Percentiles rank a stretch among this genome's conserved stretches.
These are phyloP conservation scores for Alexandromys fortis DNA, from an alignment of 2,113 vertebrate species.

Conservation along the genomic window DNA sequence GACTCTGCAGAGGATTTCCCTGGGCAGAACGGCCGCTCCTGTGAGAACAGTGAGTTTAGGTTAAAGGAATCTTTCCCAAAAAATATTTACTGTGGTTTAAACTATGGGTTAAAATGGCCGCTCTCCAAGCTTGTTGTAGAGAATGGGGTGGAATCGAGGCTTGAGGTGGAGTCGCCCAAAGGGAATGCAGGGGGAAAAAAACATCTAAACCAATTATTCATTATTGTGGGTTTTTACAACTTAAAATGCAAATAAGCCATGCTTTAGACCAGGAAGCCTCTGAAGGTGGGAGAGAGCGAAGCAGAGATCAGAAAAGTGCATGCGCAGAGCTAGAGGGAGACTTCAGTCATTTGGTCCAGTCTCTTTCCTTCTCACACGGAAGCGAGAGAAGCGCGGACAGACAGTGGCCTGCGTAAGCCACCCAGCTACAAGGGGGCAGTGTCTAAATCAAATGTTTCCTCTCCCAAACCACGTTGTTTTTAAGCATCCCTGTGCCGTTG, in stretches of 20 bases:
- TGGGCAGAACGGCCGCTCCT: constrained; percentile 9
- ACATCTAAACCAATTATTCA: not conserved
- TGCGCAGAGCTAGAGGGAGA: not conserved
- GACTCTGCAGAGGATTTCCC: not conserved
- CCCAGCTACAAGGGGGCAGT: not conserved
- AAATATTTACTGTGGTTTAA: not conserved
- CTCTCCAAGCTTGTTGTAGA: constrained; percentile 7
- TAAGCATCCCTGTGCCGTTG: not conserved
- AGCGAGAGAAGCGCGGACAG: not conserved
- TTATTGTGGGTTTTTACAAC: not conserved
- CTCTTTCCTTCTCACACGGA: not conserved
- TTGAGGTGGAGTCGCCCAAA: constrained; percentile 37
- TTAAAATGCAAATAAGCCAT: not conserved
- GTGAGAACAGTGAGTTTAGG: constrained; percentile 12
- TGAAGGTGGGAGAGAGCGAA: constrained; percentile 12
- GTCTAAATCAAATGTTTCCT: not conserved
- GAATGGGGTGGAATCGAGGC: not conserved
- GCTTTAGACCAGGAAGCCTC: not conserved
- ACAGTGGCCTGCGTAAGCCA: not conserved
- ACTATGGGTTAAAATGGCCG: not conserved
- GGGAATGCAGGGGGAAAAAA: not conserved
- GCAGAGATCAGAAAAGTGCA: not conserved
- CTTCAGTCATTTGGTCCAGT: not conserved
- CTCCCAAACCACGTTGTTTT: not conserved
- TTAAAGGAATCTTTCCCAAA: constrained; percentile 13